These are phyloP conservation scores for Eciton burchellii DNA, from an alignment of 1,140 invertebrate species.

Conservation along the genomic window DNA sequence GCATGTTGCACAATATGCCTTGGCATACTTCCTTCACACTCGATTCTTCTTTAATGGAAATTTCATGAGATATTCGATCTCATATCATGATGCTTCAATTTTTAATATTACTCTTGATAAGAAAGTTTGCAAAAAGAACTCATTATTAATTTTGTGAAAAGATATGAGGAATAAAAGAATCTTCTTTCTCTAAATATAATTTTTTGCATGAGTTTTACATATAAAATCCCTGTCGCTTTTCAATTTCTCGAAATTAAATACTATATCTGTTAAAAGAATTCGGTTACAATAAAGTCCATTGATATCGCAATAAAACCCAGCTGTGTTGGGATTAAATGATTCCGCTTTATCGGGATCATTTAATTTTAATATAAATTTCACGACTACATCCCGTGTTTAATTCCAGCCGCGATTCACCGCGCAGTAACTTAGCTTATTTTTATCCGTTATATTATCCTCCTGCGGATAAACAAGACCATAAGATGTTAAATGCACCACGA, in stretches of 20 bases:
- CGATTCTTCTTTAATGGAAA: not conserved
- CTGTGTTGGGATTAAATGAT: not conserved
- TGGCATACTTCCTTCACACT: not conserved
- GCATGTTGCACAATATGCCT: not conserved
- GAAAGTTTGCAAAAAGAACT: too few species aligned
- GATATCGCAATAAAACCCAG: not conserved
- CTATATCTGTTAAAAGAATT: not conserved
- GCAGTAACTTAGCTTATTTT: slow-evolving; percentile 23
- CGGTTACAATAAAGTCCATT: not conserved
- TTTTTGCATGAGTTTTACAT: not conserved
- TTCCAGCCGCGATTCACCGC: not conserved
- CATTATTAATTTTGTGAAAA: too few species aligned
- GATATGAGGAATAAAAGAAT: too few species aligned
- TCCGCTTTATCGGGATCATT: not conserved
- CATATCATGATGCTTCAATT: not conserved
- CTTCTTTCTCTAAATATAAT: too few species aligned
- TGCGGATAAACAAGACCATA: slow-evolving; percentile 24
- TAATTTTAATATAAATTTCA: slow-evolving; percentile 8
- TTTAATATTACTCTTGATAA: too few species aligned
- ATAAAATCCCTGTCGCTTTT: not conserved
- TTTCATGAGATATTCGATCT: not conserved
- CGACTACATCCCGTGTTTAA: not conserved
- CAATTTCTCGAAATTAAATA: not conserved
- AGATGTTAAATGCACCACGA: not conserved
- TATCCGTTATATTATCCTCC: not conserved